Conservation (phyloP, 2,797 vertebrate genomes). For the Hafferia zeledoni region DNA sequence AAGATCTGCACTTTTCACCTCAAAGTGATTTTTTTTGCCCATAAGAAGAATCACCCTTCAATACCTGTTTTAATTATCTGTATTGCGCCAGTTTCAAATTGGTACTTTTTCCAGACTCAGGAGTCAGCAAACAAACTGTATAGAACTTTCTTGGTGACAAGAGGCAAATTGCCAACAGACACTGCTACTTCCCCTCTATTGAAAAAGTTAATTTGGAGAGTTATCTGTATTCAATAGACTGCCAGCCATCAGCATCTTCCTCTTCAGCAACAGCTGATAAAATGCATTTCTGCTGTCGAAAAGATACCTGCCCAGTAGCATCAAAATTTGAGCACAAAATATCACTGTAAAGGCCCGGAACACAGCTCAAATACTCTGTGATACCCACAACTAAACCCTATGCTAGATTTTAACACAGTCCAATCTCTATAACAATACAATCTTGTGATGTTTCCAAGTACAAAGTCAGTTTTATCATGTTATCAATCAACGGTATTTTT, state of each 20-base stretch:
- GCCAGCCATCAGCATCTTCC: neutral
- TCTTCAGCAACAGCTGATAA: neutral
- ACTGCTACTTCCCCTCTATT: neutral
- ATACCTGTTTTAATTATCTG: neutral
- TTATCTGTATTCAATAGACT: neutral
- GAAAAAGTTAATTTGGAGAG: neutral
- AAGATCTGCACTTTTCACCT: neutral
- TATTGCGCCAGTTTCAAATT: neutral
- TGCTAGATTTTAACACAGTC: neutral
- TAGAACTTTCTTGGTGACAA: neutral
- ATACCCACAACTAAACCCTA: neutral
- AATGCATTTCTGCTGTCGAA: neutral
- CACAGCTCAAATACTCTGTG: neutral
- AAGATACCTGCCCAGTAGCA: neutral
- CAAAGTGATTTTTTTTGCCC: rapidly evolving
- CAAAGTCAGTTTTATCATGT: neutral
- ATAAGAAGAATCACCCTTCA: neutral
- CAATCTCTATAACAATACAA: neutral
- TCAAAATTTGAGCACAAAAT: neutral
- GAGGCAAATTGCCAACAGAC: neutral
- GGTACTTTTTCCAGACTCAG: neutral
- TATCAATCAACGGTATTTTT: neutral
- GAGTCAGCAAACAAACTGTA: neutral
- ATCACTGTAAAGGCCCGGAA: neutral
- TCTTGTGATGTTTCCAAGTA: neutral